Conservation (phyloP, 2,797 vertebrate genomes). For the Sternotherus odoratus region DNA sequence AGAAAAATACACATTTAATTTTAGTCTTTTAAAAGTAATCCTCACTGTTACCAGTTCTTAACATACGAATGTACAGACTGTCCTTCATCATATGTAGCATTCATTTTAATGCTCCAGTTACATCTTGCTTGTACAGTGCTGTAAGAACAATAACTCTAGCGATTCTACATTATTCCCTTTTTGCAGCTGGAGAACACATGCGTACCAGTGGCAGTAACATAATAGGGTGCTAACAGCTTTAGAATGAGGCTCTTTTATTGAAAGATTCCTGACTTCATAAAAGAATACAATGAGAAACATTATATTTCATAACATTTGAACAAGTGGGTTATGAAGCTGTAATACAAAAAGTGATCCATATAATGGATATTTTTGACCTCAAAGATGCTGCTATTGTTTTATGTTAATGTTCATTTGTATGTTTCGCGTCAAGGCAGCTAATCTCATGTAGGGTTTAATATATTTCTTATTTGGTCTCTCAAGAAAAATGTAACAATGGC, state of each 20-base stretch:
- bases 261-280: conserved; percentile 20
- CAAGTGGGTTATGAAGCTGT: conserved; percentile 37
- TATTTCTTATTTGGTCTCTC: not conserved
- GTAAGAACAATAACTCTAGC: not conserved
- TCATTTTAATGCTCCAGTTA: conserved; percentile 47
- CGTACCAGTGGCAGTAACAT: conserved; percentile 2
- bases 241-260: conserved; percentile 38
- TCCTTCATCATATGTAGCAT: conserved; percentile 67
- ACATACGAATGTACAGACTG: conserved; percentile 59
- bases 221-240: conserved; percentile 17
- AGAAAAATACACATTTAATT: conserved; percentile 78
- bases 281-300: conserved; percentile 38
- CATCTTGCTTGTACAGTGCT: conserved; percentile 1
- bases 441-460: conserved; percentile 36
- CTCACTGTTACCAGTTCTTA: conserved; percentile 69
- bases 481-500: not conserved
- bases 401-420: conserved; percentile 34
- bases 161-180: conserved; percentile 36
- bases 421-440: not conserved
- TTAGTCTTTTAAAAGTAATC: conserved; percentile 60
- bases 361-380: conserved; percentile 28
- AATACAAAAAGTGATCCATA: conserved; percentile 38
- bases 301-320: conserved; percentile 68
- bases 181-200: conserved; percentile 4
- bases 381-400: conserved; percentile 51